These are phyloP conservation scores for Thaumatotibia leucotreta DNA, from an alignment of 1,140 invertebrate species.

Conservation along the genomic window DNA sequence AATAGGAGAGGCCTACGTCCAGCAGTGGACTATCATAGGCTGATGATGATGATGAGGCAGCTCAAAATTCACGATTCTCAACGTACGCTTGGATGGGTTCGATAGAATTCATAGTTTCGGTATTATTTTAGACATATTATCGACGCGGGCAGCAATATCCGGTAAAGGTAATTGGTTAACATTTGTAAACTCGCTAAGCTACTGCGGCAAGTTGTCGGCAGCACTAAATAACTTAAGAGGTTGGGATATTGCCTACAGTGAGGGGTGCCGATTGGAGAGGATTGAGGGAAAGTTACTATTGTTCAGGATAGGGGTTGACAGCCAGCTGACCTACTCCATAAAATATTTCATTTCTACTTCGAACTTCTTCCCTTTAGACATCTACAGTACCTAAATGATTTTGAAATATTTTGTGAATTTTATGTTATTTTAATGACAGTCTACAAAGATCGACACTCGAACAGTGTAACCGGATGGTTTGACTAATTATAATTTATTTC, in stretches of 20 bases:
- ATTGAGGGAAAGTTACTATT: neutral
- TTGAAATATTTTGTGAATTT: too few species aligned
- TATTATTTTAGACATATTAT: slow-evolving; percentile 2
- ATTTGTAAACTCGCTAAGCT: slow-evolving; percentile 8
- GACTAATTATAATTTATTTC: too few species aligned
- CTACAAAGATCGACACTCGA: too few species aligned
- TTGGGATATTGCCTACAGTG: neutral
- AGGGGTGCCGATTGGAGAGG: neutral
- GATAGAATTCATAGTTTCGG: neutral
- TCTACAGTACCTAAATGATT: too few species aligned
- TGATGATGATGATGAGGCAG: too few species aligned
- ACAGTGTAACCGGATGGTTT: too few species aligned
- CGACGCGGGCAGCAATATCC: neutral
- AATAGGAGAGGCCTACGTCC: too few species aligned
- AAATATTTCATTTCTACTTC: neutral
- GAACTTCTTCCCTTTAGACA: too few species aligned
- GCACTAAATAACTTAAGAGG: neutral
- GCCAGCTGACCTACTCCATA: neutral
- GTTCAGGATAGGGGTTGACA: neutral
- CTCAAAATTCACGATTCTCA: too few species aligned
- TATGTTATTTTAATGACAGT: too few species aligned
- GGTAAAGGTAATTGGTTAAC: slow-evolving; percentile 6
- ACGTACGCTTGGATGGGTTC: too few species aligned
- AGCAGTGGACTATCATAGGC: too few species aligned
- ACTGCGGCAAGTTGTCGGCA: neutral